Percentiles rank a stretch among this genome's conserved stretches.
Conservation (phyloP, 2,888 invertebrate genomes). For the Hypsopygia costalis region DNA sequence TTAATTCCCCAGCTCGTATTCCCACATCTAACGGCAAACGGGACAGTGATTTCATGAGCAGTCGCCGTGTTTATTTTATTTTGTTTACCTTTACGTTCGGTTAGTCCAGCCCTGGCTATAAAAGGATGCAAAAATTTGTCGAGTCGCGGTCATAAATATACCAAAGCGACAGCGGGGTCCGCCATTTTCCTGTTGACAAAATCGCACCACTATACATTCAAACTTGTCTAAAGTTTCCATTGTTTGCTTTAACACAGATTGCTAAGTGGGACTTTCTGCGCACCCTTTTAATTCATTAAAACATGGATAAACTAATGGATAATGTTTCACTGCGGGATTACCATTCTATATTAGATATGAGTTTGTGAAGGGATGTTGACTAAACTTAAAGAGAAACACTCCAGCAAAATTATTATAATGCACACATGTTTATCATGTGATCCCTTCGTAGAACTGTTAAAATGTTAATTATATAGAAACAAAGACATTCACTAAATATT, state of each 20-base stretch:
- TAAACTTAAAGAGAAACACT: too few species aligned
- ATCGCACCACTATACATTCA: slow-evolving; percentile 70
- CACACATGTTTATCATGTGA: too few species aligned
- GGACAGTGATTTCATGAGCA: slow-evolving; percentile 1
- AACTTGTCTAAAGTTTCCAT: slow-evolving; percentile 72
- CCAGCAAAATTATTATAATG: too few species aligned
- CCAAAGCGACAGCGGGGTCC: slow-evolving; percentile 63
- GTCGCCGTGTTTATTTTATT: slow-evolving; percentile 38
- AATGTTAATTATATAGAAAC: too few species aligned
- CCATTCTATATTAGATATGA: neutral
- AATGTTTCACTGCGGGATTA: slow-evolving; percentile 1
- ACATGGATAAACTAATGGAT: slow-evolving; percentile 30
- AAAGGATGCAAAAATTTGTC: slow-evolving; percentile 69
- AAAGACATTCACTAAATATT: too few species aligned
- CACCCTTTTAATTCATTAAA: slow-evolving; percentile 52
- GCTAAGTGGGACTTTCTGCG: slow-evolving; percentile 43
- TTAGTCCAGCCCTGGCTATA: slow-evolving; percentile 57
- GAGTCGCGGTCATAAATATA: slow-evolving; percentile 69
- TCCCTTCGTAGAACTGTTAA: too few species aligned
- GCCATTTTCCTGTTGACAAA: slow-evolving; percentile 79
- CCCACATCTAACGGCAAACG: too few species aligned
- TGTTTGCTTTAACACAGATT: slow-evolving; percentile 55
- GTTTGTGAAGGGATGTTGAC: too few species aligned
- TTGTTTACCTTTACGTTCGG: slow-evolving; percentile 57
- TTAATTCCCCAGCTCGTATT: too few species aligned